Evolutionary conservation across 2,797 vertebrate genomes (phyloP).

Genomic region (Allobates femoralis): DNA sequence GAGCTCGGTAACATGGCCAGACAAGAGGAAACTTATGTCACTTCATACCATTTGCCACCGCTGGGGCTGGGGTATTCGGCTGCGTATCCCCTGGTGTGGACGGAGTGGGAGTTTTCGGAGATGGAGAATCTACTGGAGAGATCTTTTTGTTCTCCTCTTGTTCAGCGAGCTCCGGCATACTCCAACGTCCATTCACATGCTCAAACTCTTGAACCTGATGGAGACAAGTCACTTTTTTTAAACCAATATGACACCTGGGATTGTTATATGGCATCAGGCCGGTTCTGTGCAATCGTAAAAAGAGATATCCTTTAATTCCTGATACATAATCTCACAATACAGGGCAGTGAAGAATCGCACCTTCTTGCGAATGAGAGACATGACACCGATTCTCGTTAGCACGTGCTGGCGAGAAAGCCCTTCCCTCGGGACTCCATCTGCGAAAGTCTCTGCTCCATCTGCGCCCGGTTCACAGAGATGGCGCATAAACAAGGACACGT

Average conservation of each 20-base stretch:
- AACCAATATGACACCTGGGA: too few species aligned
- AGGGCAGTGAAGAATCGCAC: conserved; percentile 71
- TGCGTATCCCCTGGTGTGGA: conserved; percentile 93
- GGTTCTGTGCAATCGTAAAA: neutral
- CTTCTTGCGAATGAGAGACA: conserved; percentile 98
- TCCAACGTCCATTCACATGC: conserved; percentile 97
- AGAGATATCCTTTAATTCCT: neutral
- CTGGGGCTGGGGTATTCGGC: conserved; percentile 88
- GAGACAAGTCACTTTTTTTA: neutral
- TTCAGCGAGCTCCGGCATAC: conserved; percentile 95
- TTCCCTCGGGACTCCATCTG: conserved; percentile 95
- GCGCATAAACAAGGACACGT: conserved; percentile 97
- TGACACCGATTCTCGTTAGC: conserved; percentile 96
- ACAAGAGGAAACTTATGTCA: neutral
- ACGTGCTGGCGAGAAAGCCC: conserved; percentile 96
- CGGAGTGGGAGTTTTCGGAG: conserved; percentile 91
- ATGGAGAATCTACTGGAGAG: conserved; percentile 83
- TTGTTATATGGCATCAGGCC: neutral
- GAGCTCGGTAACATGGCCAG: neutral
- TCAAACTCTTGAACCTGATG: conserved; percentile 96
- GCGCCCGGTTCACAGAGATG: conserved; percentile 97
- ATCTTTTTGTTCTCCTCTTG: conserved; percentile 94
- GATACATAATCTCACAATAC: neutral
- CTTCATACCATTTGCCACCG: conserved; percentile 77
- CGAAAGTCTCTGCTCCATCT: conserved; percentile 97